Evolutionary conservation across 2,797 vertebrate genomes (phyloP).

Genomic region (Bradypodion pumilum): DNA sequence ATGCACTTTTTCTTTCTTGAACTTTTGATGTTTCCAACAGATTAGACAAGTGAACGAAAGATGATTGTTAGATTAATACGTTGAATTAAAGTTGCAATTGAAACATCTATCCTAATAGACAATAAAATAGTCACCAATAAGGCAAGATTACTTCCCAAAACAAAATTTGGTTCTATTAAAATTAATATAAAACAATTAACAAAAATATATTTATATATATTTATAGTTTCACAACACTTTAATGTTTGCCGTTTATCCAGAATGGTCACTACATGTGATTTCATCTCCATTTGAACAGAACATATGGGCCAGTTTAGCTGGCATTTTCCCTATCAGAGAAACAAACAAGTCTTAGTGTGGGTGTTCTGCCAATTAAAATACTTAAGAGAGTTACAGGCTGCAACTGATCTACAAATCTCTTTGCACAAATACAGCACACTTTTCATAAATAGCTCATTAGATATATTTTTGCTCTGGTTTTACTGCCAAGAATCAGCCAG

Average conservation of each 20-base stretch:
- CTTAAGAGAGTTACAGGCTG: conserved; percentile 76
- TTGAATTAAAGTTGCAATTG: background rate
- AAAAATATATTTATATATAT: conserved; percentile 13
- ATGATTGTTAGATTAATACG: conserved; percentile 11
- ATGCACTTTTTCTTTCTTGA: background rate
- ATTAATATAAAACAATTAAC: conserved; percentile 28
- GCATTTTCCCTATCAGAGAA: conserved; percentile 81
- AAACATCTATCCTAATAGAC: conserved; percentile 16
- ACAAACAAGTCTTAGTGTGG: conserved; percentile 79
- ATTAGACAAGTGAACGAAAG: conserved; percentile 20
- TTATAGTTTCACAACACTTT: conserved; percentile 13
- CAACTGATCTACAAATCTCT: conserved; percentile 73
- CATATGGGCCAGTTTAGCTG: conserved; percentile 78
- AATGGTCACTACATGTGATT: conserved; percentile 69
- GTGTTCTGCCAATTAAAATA: conserved; percentile 81
- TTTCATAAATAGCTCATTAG: conserved; percentile 75
- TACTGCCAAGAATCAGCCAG: conserved; percentile 65
- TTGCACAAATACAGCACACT: conserved; percentile 74
- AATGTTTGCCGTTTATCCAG: conserved; percentile 51
- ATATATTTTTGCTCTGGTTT: conserved; percentile 71
- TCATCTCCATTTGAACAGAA: conserved; percentile 65
- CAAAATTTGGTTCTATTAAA: conserved; percentile 37
- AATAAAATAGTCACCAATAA: conserved; percentile 9
- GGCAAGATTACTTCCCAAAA: background rate
- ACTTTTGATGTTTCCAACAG: conserved; percentile 10